phyloP scores from a whole-genome alignment of 2,797 vertebrate species.

The Bovichtus diacanthus region DNA sequence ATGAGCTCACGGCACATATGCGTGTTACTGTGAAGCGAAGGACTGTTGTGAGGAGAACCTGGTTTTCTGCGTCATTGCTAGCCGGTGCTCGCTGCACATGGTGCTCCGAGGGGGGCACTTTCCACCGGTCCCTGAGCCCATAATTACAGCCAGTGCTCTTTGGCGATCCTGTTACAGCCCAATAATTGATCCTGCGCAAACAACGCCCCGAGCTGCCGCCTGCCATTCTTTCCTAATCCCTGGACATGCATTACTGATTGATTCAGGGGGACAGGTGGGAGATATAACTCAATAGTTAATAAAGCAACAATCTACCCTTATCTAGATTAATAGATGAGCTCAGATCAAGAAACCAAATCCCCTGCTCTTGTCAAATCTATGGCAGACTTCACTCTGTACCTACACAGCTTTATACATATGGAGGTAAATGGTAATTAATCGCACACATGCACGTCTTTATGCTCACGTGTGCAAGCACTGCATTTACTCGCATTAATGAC shows the following conservation, averaged over 20 bases:
- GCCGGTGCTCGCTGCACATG: conserved; percentile 20
- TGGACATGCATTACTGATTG: conserved; percentile 86
- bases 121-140: conserved; percentile 72
- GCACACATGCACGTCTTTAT: neutral
- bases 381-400: conserved; percentile 44
- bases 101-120: conserved; percentile 62
- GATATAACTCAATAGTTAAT: conserved; percentile 86
- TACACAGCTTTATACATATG: conserved; percentile 46
- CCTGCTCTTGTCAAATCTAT: conserved; percentile 49
- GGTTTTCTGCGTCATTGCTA: conserved; percentile 29
- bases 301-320: conserved; percentile 86
- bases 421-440: conserved; percentile 53
- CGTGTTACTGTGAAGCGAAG: conserved; percentile 1
- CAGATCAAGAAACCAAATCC: conserved; percentile 81
- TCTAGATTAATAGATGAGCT: conserved; percentile 85
- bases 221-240: conserved; percentile 83
- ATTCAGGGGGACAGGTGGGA: conserved; percentile 84
- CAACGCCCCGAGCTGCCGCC: conserved; percentile 74
- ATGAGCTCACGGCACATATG: neutral
- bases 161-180: conserved; percentile 82
- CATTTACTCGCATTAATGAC: conserved; percentile 32
- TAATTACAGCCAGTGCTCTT: conserved; percentile 81
- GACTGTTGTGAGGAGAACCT: conserved; percentile 26
- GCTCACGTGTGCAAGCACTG: conserved; percentile 17
- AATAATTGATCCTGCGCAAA: conserved; percentile 84